A percentile compares a stretch with the other conserved stretches of the same genome.
Evolutionary conservation across 1,140 invertebrate species (phyloP).

Genomic region (Heterodera schachtii): DNA sequence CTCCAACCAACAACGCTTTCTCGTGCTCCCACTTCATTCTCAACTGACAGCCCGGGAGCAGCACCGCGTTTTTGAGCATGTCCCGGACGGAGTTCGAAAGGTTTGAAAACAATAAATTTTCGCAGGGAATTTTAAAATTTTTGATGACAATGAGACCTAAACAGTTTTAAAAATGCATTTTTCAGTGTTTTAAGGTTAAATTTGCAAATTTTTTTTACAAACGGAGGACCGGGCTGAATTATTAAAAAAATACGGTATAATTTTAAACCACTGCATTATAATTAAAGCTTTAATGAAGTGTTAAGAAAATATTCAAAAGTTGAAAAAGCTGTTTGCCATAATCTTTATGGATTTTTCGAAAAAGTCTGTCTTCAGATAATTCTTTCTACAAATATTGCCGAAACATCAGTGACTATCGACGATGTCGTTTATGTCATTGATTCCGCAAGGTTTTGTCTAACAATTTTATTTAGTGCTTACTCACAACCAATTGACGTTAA

Average conservation of each 20-base stretch:
- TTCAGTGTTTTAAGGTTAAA: conserved; percentile 67
- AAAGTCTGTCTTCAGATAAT: conserved; percentile 68
- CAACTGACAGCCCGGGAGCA: conserved; percentile 73
- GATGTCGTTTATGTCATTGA: conserved; percentile 89
- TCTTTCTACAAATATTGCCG: conserved; percentile 88
- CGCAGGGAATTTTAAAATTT: too few species aligned
- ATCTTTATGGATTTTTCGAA: too few species aligned
- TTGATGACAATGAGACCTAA: too few species aligned
- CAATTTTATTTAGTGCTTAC: not conserved
- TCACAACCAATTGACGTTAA: conserved; percentile 9
- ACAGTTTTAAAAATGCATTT: too few species aligned
- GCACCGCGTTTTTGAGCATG: conserved; percentile 76
- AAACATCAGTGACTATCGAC: conserved; percentile 88
- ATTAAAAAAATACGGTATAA: too few species aligned
- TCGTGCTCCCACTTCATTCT: conserved; percentile 59
- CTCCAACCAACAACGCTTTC: conserved; percentile 39
- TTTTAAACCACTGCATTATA: too few species aligned
- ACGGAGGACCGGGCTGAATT: not conserved
- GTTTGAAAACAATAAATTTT: too few species aligned
- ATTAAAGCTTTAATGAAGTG: too few species aligned
- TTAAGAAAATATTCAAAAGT: too few species aligned
- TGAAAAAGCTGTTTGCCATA: too few species aligned
- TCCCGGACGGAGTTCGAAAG: conserved; percentile 72
- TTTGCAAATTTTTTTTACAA: conserved; percentile 65
- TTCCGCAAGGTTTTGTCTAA: conserved; percentile 73